These are phyloP conservation scores for Rostratula benghalensis DNA, from an alignment of 2,113 vertebrate genomes.

Conservation along the genomic window DNA sequence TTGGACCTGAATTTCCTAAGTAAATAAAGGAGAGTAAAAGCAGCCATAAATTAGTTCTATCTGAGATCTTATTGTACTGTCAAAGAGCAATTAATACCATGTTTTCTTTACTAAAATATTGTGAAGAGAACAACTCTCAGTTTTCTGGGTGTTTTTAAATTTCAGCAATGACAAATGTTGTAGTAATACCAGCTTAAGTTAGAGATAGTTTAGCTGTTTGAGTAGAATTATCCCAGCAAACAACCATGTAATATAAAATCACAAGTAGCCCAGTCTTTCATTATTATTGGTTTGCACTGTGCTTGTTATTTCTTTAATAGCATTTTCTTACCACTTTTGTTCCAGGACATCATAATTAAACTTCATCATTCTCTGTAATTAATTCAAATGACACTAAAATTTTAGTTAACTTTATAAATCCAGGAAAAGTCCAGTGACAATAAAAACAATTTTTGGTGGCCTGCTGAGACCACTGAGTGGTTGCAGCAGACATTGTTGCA, in stretches of 20 bases:
- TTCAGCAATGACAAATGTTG: neutral
- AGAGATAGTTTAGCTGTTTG: neutral
- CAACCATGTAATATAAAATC: neutral
- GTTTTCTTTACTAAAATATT: neutral
- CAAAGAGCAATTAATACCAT: neutral
- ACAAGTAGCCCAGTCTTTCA: neutral
- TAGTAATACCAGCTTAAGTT: neutral
- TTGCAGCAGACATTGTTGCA: neutral
- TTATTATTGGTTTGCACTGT: neutral
- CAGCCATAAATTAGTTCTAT: neutral
- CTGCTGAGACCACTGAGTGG: neutral
- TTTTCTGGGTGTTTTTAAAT: neutral
- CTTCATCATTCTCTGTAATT: neutral
- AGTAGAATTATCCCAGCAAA: neutral
- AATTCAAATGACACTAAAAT: neutral
- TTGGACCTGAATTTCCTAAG: neutral
- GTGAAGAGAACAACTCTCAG: neutral
- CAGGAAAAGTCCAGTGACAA: neutral
- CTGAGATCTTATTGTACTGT: neutral
- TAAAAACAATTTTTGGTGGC: neutral
- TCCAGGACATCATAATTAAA: neutral
- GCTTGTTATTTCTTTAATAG: neutral
- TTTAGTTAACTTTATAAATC: neutral
- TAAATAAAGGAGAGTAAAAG: neutral
- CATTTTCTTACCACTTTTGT: neutral